Evolutionary conservation across 2,113 vertebrate species (phyloP).

Genomic region (Pachypanchax playfairii): DNA sequence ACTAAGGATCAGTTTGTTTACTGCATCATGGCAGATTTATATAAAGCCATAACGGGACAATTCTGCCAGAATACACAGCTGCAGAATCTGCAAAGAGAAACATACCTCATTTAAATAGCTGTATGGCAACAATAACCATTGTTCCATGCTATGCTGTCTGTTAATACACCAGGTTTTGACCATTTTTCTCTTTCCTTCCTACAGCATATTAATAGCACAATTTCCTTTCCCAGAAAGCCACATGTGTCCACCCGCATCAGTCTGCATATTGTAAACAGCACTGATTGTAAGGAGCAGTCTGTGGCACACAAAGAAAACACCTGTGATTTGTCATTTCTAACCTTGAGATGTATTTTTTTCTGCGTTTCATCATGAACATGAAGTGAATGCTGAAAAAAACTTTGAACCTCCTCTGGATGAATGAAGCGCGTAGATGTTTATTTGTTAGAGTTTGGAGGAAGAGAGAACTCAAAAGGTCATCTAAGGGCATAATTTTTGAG

Average conservation of each 20-base stretch:
- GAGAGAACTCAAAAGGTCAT: slow-evolving; percentile 30
- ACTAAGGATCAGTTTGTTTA: not conserved
- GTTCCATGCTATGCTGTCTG: not conserved
- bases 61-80: not conserved
- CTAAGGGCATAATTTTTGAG: slow-evolving; percentile 26
- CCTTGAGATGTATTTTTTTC: not conserved
- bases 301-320: slow-evolving; percentile 4
- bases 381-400: slow-evolving; percentile 32
- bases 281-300: slow-evolving; percentile 17
- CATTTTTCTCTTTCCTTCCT: not conserved
- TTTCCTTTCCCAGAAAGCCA: not conserved
- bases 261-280: slow-evolving; percentile 14
- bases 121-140: slow-evolving; percentile 6
- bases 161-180: not conserved
- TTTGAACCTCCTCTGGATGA: slow-evolving; percentile 13
- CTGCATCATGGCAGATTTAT: slow-evolving; percentile 2
- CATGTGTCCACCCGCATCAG: not conserved
- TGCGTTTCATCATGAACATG: slow-evolving; percentile 14
- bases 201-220: not conserved
- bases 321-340: not conserved
- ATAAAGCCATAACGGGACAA: not conserved
- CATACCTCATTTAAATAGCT: not conserved
- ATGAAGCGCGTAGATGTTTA: slow-evolving; percentile 50
- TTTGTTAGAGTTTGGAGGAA: slow-evolving; percentile 32
- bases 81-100: slow-evolving; percentile 15